Evolutionary conservation across 1,140 invertebrate genomes (phyloP).

Genomic region (Drosophila quadrilineata): DNA sequence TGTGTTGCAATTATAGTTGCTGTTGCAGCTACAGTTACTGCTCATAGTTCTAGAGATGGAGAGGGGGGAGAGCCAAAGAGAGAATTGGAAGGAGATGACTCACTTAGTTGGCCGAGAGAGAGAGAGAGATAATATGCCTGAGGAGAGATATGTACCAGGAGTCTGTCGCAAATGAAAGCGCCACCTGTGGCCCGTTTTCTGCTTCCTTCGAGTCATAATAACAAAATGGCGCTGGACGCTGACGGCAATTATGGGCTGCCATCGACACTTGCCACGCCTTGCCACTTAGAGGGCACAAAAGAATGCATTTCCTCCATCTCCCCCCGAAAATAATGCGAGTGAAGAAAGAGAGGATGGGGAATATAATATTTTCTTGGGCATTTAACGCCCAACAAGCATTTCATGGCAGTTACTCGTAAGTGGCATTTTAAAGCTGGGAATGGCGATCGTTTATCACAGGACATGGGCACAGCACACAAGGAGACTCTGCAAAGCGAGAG

Average conservation of each 20-base stretch:
- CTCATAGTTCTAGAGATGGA: too few relatives aligned
- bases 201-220: constrained; percentile 31
- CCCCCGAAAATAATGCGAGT: neutral
- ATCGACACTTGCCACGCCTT: constrained; percentile 23
- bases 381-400: constrained; percentile 62
- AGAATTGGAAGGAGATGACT: too few relatives aligned
- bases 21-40: too few relatives aligned
- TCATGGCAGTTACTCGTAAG: constrained; percentile 64
- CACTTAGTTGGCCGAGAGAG: constrained; percentile 48
- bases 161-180: constrained; percentile 62
- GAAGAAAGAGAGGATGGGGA: neutral
- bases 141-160: too few relatives aligned
- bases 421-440: constrained; percentile 62
- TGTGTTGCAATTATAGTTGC: too few relatives aligned
- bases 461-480: constrained; percentile 10
- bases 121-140: too few relatives aligned
- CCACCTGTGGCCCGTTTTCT: constrained; percentile 54
- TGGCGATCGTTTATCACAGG: constrained; percentile 60
- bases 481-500: neutral
- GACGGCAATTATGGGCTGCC: constrained; percentile 46
- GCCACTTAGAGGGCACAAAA: neutral
- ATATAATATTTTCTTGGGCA: constrained; percentile 49
- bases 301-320: too few relatives aligned
- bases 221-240: constrained; percentile 33
- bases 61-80: too few relatives aligned